Base-by-base conservation (phyloP, 2,113 vertebrate species). In the Phocoena phocoena region DNA sequence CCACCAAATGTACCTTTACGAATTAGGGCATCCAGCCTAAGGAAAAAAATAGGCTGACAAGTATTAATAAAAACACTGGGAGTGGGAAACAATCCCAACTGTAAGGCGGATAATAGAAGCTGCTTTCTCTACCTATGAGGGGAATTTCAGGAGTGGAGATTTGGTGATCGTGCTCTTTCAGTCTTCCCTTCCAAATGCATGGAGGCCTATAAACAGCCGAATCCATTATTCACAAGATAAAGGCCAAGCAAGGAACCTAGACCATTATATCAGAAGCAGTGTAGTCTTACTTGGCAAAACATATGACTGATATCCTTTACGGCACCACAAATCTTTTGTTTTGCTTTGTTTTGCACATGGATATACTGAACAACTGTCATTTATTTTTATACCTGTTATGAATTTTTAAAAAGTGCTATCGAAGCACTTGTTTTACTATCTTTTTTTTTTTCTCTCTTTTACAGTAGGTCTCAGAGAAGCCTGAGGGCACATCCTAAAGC, bases 391-490 rank as follows among this genome's bases (percentile, higher is more conserved):
- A 96, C 50, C 62, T 76, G 96, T 94, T 98, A 98, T 97, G 97
- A 97, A 97, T 97, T 98, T 97, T 97, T 97, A 2, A 94, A 97
- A 98, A 98, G 93, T 97, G 98, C 97, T 94, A 98, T 93, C 82
- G 96, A 98, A 98, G 76, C 97, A 98, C 96, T 98, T 96, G 96
- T 98, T 98, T 98, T 98, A 98, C 83, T 74, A 17, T 33, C 38
- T 58, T 58, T 21, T 58, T 36, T 36, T 20, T 38, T 38, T 13
- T 50, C 21, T 12, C 6, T 13, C 92, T 95, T 98, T 98, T 97
- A 98, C 97, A 96, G 65, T 94, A 63, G 55, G 80, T 97, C 98
- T 98, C 95, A 91, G 71, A 98, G 97, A 98, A 98, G 97, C 96
- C 98, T 96, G 93, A 71, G 17, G 86, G 90, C 83, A 60, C 94